These are phyloP conservation scores for Coturnix japonica DNA, from an alignment of 2,113 vertebrate genomes.

Conservation along the genomic window DNA sequence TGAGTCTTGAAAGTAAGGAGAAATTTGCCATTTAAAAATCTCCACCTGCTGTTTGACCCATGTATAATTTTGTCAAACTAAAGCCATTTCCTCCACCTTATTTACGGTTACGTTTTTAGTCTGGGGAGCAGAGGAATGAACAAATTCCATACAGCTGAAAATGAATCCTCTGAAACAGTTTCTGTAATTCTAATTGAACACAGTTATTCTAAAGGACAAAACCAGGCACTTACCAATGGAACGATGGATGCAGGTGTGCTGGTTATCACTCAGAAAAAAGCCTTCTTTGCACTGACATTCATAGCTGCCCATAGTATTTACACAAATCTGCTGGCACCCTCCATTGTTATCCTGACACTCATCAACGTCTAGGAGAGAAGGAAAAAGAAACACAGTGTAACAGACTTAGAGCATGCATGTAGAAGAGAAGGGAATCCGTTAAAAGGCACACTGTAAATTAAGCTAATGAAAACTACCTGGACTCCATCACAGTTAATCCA, in stretches of 20 bases:
- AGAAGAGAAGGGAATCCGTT: not conserved
- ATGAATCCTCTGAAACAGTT: not conserved
- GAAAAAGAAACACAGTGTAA: not conserved
- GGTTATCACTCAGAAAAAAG: constrained; percentile 98
- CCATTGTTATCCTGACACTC: constrained; percentile 97
- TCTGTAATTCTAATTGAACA: not conserved
- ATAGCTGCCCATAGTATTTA: constrained; percentile 98
- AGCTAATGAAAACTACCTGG: not conserved
- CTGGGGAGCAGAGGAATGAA: not conserved
- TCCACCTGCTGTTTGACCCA: not conserved
- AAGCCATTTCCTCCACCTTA: not conserved
- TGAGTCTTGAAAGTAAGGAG: not conserved
- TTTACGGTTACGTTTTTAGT: not conserved
- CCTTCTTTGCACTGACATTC: constrained; percentile 93
- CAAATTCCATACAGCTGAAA: not conserved
- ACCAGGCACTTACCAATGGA: constrained; percentile 87
- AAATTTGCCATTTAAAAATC: not conserved
- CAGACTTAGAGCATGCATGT: not conserved
- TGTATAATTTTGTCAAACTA: not conserved
- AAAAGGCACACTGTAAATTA: not conserved
- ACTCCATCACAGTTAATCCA: not conserved
- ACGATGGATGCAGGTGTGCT: constrained; percentile 98
- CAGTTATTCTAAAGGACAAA: not conserved
- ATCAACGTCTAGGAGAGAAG: constrained; percentile 87
- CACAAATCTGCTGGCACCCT: constrained; percentile 95